Conservation (phyloP, 2,797 vertebrate genomes). For the Paedocypris micromegethes region DNA sequence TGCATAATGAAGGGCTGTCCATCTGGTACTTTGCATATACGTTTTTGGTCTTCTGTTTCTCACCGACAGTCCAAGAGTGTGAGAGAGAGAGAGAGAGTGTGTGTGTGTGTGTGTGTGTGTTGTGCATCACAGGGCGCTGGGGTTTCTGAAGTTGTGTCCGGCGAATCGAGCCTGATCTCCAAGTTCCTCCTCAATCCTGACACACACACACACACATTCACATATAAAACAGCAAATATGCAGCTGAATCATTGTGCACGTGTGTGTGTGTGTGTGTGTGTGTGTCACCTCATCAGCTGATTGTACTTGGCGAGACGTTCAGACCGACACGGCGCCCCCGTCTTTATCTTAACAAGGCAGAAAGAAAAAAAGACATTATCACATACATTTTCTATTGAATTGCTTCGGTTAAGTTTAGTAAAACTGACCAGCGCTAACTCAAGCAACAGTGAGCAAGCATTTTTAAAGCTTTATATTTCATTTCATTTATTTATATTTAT, state of each 20-base stretch:
- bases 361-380: background rate
- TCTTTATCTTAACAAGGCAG: constrained; percentile 79
- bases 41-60: too few species aligned
- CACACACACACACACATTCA: background rate
- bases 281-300: constrained; percentile 88
- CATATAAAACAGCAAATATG: background rate
- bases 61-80: background rate
- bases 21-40: too few species aligned
- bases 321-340: constrained; percentile 90
- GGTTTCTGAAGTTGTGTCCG: constrained; percentile 94
- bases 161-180: constrained; percentile 90
- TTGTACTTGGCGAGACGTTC: constrained; percentile 94
- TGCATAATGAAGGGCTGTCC: too few species aligned
- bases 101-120: constrained; percentile 1
- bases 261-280: too few species aligned
- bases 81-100: constrained; percentile 41
- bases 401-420: background rate
- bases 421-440: background rate
- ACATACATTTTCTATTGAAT: background rate
- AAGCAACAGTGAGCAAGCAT: too few species aligned
- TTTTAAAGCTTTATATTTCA: too few species aligned
- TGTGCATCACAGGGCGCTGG: constrained; percentile 84
- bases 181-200: constrained; percentile 90
- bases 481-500: too few species aligned
- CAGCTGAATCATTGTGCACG: background rate